phyloP scores from a whole-genome alignment of 2,797 vertebrate species.

The Rhodeus uyekii region DNA sequence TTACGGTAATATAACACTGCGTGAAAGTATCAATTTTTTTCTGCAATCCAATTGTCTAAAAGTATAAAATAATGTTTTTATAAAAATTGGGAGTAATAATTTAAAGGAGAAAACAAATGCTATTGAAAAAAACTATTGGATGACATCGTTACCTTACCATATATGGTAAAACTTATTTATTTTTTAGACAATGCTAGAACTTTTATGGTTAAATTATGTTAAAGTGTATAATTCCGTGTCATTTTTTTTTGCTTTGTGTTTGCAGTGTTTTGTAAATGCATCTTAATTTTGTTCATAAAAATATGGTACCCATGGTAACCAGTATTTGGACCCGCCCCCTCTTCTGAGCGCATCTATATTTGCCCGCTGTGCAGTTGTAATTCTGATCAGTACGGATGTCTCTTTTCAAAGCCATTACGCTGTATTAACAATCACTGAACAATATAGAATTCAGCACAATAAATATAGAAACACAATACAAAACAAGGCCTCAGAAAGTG shows the following conservation, averaged over 20 bases:
- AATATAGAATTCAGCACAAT: constrained; percentile 36
- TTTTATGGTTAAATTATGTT: not conserved
- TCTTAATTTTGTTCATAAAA: not conserved
- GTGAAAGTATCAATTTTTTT: not conserved
- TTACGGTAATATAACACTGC: not conserved
- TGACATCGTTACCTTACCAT: not conserved
- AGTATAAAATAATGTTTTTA: not conserved
- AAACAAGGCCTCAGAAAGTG: constrained; percentile 57
- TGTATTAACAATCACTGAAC: constrained; percentile 31
- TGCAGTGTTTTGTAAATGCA: not conserved
- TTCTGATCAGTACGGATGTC: not conserved
- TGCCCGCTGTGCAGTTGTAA: not conserved
- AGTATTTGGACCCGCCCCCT: not conserved
- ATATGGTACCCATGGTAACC: not conserved
- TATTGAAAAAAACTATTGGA: not conserved
- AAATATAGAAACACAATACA: constrained; percentile 50
- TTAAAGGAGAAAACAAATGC: not conserved
- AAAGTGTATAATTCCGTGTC: not conserved
- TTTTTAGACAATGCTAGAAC: not conserved
- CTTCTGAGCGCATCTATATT: not conserved
- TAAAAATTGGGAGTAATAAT: not conserved
- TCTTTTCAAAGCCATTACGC: constrained; percentile 6
- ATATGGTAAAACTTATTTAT: not conserved
- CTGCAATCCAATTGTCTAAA: not conserved
- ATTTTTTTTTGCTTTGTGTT: not conserved